Evolutionary conservation across 1,140 invertebrate species (phyloP).

Genomic region (Ooceraea biroi): DNA sequence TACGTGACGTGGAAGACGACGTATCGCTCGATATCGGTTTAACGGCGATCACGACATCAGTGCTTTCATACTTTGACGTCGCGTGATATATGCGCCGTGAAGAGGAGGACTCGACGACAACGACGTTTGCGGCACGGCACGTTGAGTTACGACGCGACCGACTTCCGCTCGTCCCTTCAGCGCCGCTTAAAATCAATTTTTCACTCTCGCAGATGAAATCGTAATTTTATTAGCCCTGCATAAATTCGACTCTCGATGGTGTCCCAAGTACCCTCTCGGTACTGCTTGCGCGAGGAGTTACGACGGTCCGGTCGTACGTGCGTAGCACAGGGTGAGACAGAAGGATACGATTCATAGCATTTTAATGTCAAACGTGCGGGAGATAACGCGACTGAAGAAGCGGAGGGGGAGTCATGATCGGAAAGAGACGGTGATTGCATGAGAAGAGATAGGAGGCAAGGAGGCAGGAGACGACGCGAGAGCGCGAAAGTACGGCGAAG

Average conservation of each 20-base stretch:
- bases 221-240: conserved; percentile 71
- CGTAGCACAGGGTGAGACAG: conserved; percentile 45
- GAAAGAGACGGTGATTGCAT: conserved; percentile 7
- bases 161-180: conserved; percentile 6
- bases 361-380: conserved; percentile 69
- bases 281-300: conserved; percentile 56
- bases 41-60: conserved; percentile 2
- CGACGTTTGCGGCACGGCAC: not conserved
- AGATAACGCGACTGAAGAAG: conserved; percentile 61
- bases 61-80: not conserved
- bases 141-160: conserved; percentile 16
- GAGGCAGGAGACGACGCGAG: conserved; percentile 34
- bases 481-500: conserved; percentile 27
- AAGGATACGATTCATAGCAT: conserved; percentile 71
- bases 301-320: conserved; percentile 23
- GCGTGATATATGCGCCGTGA: not conserved
- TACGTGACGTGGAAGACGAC: not conserved
- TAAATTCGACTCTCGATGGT: conserved; percentile 63
- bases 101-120: conserved; percentile 34
- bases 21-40: conserved; percentile 4
- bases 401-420: not conserved
- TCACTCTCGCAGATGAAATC: conserved; percentile 63
- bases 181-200: conserved; percentile 67
- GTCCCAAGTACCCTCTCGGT: not conserved
- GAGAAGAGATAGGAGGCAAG: too few species aligned